Evolutionary conservation across 1,140 invertebrate species (phyloP), one percentile per base, ranked within the genome.

Genomic region (Drosophila sp.): DNA sequence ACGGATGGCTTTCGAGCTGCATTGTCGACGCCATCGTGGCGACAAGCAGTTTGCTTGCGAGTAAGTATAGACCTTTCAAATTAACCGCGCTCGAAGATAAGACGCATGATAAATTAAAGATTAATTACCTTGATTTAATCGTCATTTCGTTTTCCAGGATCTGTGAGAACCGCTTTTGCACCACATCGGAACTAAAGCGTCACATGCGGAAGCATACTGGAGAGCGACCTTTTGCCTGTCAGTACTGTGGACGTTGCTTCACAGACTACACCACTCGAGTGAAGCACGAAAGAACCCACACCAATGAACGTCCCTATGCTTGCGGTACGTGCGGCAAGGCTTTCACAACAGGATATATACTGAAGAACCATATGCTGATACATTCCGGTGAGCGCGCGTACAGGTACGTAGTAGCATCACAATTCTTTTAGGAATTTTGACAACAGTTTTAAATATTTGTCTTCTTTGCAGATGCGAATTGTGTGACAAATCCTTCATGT

Each of bases 261-360:
- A 82, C 86, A 41, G 86, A 90, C 56, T 90, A 90, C 38, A 90
- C 82, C 41, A 90, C 86, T 5, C 76, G 82, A 1, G 86, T 90
- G 1, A 90, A 90, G 66, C 86, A 90, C 11, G 86, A 90, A 47
- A 79, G 94, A 8, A 94, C 94, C 55, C 94, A 94, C 80, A 94
- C 93, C 27, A 94, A 94, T 66, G 93, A 94, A 71, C 83, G 94
- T 6, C 94, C 94, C 3, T 94, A 93, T 70, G 93, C 93, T 68
- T 94, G 94, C 69, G 90, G 89, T 27, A 93, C 93, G 62, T 94
- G 94, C 67, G 94, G 93, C 10, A 94, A 94, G 79, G 93, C 94
- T 7, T 94, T 94, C 63, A 94, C 93, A 17, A 93, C 94, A 72
- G 93, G 83, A 27, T 86, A 90, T 60, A 86, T 90, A 60, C 76